phyloP scores from a whole-genome alignment of 2,888 invertebrate genomes.

The Mesopsocus fuscifrons region DNA sequence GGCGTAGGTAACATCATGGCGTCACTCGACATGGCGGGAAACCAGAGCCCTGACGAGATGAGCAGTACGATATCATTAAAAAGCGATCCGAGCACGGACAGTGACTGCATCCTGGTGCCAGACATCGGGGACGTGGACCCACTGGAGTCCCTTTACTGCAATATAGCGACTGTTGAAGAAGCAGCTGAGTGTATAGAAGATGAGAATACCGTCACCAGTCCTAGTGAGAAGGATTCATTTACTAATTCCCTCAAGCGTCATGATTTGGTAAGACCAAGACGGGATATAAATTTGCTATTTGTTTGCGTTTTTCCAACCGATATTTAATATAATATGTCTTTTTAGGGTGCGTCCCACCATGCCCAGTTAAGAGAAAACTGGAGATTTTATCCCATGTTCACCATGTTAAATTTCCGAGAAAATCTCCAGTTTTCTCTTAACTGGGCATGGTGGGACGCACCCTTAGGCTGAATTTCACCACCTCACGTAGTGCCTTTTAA shows the following conservation, averaged over 20 bases:
- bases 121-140: constrained; percentile 11
- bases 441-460: too few relatives aligned
- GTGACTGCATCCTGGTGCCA: constrained; percentile 57
- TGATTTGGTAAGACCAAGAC: constrained; percentile 55
- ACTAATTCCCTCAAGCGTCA: constrained; percentile 59
- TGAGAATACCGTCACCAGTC: constrained; percentile 41
- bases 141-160: neutral
- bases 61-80: constrained; percentile 55
- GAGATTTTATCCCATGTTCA: too few relatives aligned
- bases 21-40: constrained; percentile 63
- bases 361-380: too few relatives aligned
- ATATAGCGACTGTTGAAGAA: constrained; percentile 37
- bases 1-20: constrained; percentile 67
- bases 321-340: too few relatives aligned
- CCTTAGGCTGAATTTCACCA: too few relatives aligned
- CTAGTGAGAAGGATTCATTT: constrained; percentile 58
- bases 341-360: too few relatives aligned
- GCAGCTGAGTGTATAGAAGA: constrained; percentile 72
- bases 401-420: too few relatives aligned
- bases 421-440: too few relatives aligned
- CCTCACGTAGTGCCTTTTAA: too few relatives aligned
- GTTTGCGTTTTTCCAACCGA: too few relatives aligned
- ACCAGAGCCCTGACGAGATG: constrained; percentile 49
- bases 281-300: too few relatives aligned
- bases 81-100: constrained; percentile 75